Percentiles rank a stretch among this genome's conserved stretches.
phyloP scores from a whole-genome alignment of 2,113 vertebrate species.

The Puffinus mauretanicus region DNA sequence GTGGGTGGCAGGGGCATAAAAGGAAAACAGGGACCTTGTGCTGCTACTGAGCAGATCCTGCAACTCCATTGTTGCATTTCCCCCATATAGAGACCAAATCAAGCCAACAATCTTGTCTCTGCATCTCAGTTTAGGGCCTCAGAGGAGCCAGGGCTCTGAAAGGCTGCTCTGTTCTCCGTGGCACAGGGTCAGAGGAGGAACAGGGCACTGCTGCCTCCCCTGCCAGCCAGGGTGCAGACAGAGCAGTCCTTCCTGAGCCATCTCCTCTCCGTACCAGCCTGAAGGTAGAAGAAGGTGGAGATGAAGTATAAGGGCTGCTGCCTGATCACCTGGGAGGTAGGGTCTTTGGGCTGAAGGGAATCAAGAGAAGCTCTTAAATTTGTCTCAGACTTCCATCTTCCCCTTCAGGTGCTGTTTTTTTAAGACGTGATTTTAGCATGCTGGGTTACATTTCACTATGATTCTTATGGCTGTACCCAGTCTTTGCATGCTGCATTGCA shows the following conservation, averaged over 20 bases:
- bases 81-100: background rate
- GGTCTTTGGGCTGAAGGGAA: background rate
- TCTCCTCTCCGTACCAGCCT: background rate
- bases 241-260: background rate
- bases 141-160: background rate
- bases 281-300: background rate
- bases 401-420: background rate
- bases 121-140: background rate
- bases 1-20: background rate
- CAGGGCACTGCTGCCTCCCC: background rate
- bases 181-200: background rate
- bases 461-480: background rate
- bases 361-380: background rate
- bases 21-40: background rate
- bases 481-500: background rate
- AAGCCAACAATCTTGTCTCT: background rate
- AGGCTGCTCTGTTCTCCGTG: background rate
- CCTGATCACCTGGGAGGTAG: background rate
- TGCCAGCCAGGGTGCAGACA: background rate
- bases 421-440: background rate
- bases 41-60: background rate
- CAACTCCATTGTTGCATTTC: background rate
- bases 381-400: background rate
- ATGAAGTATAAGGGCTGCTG: background rate
- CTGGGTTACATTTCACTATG: background rate